Percentiles rank a stretch among this genome's conserved stretches.
Conservation (phyloP, 2,113 vertebrate genomes). For the Tapirus terrestris region DNA sequence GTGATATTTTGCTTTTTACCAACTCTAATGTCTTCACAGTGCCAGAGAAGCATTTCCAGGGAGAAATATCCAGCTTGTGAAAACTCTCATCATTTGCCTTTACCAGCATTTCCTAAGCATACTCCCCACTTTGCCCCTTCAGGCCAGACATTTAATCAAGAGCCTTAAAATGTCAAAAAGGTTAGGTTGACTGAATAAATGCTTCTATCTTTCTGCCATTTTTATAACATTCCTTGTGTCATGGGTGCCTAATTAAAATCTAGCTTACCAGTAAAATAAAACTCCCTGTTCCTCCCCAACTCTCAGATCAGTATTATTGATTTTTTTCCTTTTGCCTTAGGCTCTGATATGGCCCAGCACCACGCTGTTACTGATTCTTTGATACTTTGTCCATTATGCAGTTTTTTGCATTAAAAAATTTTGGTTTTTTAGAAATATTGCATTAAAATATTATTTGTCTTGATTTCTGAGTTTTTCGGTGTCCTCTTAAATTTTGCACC, state of each 20-base stretch:
- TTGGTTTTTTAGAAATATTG: not conserved
- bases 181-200: not conserved
- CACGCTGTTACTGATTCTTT: not conserved
- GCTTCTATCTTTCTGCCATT: not conserved
- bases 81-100: not conserved
- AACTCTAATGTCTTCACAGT: not conserved
- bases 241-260: conserved; percentile 16
- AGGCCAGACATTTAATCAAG: not conserved
- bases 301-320: not conserved
- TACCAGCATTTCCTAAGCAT: not conserved
- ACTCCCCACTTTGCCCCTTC: not conserved
- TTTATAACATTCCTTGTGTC: not conserved
- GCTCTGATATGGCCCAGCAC: not conserved
- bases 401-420: not conserved
- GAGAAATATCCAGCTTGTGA: not conserved
- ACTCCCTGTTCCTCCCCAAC: not conserved
- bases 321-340: not conserved
- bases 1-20: not conserved
- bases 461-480: not conserved
- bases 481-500: not conserved
- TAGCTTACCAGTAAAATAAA: not conserved
- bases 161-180: not conserved
- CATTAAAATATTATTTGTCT: not conserved
- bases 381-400: not conserved
- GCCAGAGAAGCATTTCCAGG: not conserved